These are phyloP conservation scores for Pachypanchax playfairii DNA, from an alignment of 2,113 vertebrate genomes.

Conservation along the genomic window DNA sequence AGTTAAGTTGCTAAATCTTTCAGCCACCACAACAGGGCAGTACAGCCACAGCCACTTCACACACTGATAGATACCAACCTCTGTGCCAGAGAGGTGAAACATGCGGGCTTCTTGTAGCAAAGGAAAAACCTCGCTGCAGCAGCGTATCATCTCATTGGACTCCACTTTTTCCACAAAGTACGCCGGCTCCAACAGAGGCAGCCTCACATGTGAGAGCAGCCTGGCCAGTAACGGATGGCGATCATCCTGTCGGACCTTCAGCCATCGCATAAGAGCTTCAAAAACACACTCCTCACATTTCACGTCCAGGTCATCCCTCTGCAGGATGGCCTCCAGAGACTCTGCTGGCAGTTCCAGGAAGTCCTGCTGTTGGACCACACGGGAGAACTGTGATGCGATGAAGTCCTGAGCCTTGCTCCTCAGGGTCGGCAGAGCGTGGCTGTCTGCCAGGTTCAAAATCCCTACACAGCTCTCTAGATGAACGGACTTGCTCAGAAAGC, in stretches of 20 bases:
- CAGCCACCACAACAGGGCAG: too few species aligned
- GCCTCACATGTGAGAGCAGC: slow-evolving; percentile 84
- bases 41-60: too few species aligned
- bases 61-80: slow-evolving; percentile 76
- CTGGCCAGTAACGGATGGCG: slow-evolving; percentile 78
- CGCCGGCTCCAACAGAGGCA: slow-evolving; percentile 91
- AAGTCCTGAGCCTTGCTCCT: slow-evolving; percentile 85
- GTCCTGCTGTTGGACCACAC: slow-evolving; percentile 86
- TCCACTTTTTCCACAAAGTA: slow-evolving; percentile 95
- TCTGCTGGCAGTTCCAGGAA: slow-evolving; percentile 87
- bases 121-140: slow-evolving; percentile 87
- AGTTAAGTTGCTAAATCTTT: too few species aligned
- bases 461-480: slow-evolving; percentile 92
- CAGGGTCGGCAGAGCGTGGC: slow-evolving; percentile 84
- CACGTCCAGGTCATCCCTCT: slow-evolving; percentile 88
- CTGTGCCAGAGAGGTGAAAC: slow-evolving; percentile 92
- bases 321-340: slow-evolving; percentile 83
- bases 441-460: slow-evolving; percentile 88
- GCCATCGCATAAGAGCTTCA: slow-evolving; percentile 90
- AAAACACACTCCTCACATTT: slow-evolving; percentile 91
- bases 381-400: slow-evolving; percentile 89
- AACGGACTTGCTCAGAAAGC: slow-evolving; percentile 88
- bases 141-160: slow-evolving; percentile 86
- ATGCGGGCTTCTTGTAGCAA: slow-evolving; percentile 91
- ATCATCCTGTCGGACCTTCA: slow-evolving; percentile 80